These are phyloP conservation scores for Siniperca obscura DNA, from an alignment of 2,797 vertebrate genomes.

Conservation along the genomic window DNA sequence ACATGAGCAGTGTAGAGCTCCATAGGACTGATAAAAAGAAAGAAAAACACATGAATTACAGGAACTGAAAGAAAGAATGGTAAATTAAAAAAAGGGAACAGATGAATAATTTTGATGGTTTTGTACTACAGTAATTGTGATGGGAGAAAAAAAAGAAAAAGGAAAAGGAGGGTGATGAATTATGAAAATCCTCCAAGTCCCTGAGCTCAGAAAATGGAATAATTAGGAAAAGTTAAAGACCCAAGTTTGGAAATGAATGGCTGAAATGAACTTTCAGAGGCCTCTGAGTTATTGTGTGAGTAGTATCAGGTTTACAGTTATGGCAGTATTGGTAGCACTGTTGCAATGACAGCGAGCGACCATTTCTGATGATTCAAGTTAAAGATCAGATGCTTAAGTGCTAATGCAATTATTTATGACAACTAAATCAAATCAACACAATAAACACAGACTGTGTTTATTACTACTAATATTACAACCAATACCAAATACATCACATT, in stretches of 20 bases:
- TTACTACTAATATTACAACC: neutral
- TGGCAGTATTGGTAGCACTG: neutral
- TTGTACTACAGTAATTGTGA: constrained; percentile 72
- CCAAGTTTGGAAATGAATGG: constrained; percentile 55
- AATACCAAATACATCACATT: neutral
- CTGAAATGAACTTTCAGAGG: constrained; percentile 44
- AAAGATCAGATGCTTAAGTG: neutral
- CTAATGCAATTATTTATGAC: neutral
- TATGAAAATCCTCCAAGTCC: constrained; percentile 71
- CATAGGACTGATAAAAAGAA: constrained; percentile 75
- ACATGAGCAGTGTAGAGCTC: constrained; percentile 75
- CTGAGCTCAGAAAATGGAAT: constrained; percentile 62
- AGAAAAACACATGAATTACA: constrained; percentile 72
- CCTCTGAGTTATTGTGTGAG: constrained; percentile 13
- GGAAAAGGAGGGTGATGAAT: constrained; percentile 58
- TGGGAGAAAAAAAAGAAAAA: constrained; percentile 30
- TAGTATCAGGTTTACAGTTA: neutral
- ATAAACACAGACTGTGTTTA: neutral
- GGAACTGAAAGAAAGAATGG: constrained; percentile 69
- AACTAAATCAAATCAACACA: neutral
- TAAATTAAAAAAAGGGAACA: constrained; percentile 70
- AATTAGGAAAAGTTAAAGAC: constrained; percentile 69
- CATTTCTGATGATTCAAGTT: neutral
- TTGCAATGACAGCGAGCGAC: neutral
- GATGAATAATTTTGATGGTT: constrained; percentile 78